These are phyloP conservation scores for Leptestheria dahalacensis DNA, from an alignment of 1,140 invertebrate genomes.

Conservation along the genomic window DNA sequence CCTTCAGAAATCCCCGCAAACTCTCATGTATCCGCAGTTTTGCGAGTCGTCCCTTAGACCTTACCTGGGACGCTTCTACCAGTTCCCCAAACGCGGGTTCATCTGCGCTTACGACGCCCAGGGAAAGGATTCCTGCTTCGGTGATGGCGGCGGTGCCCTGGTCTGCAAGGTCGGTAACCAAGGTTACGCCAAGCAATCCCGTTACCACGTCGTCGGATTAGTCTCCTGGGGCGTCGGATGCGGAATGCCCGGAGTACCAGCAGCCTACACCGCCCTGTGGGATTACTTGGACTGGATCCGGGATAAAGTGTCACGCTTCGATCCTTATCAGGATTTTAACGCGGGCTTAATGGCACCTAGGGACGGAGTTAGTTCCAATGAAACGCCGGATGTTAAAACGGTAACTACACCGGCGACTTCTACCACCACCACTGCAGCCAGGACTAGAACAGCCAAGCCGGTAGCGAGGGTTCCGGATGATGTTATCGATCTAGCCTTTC, in stretches of 20 bases:
- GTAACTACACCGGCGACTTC: neutral
- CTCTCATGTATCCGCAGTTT: neutral
- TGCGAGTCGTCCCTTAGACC: neutral
- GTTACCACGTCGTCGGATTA: constrained; percentile 30
- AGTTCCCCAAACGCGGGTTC: constrained; percentile 11
- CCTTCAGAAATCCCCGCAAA: neutral
- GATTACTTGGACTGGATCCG: constrained; percentile 50
- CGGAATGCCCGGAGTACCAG: constrained; percentile 52
- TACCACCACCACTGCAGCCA: neutral
- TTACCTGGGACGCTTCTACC: constrained; percentile 8
- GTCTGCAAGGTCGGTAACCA: neutral
- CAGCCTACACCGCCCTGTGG: constrained; percentile 54
- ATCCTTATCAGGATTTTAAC: neutral
- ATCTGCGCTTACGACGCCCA: constrained; percentile 9
- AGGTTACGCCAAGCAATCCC: neutral
- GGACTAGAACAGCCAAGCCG: neutral
- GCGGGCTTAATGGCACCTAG: neutral
- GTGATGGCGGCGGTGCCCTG: constrained; percentile 14
- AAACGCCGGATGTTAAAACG: no score
- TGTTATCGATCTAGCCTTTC: neutral
- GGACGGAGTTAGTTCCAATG: neutral
- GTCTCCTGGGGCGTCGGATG: constrained; percentile 66
- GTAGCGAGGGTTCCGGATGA: neutral
- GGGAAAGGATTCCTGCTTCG: constrained; percentile 14
- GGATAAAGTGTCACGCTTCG: neutral